Percentiles rank a stretch among this genome's conserved stretches.
Conservation (phyloP, 2,888 invertebrate genomes). For the Luperina nickerlii region DNA sequence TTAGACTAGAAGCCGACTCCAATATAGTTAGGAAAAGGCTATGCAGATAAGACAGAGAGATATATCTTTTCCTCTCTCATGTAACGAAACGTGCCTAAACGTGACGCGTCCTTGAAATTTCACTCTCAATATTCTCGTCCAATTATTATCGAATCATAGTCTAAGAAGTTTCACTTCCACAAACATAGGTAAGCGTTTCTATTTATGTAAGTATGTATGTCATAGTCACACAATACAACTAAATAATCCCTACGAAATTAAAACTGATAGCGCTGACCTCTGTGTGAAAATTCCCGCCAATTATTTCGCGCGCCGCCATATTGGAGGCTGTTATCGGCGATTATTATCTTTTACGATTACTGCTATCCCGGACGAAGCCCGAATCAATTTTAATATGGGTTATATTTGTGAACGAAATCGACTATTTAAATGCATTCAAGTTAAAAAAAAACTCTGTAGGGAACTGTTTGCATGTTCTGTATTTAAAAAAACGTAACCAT, state of each 20-base stretch:
- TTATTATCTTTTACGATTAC: slow-evolving; percentile 79
- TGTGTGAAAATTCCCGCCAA: slow-evolving; percentile 68
- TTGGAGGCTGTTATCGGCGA: slow-evolving; percentile 70
- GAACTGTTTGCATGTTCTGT: slow-evolving; percentile 38
- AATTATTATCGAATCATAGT: neutral
- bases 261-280: slow-evolving; percentile 49
- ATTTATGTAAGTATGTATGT: neutral
- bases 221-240: slow-evolving; percentile 11
- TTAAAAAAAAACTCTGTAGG: slow-evolving; percentile 48
- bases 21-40: no score
- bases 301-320: slow-evolving; percentile 70
- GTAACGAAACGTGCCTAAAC: neutral
- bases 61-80: neutral
- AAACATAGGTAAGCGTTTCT: neutral
- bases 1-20: no score
- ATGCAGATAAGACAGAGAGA: neutral
- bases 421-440: slow-evolving; percentile 70
- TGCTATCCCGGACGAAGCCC: slow-evolving; percentile 63
- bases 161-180: neutral
- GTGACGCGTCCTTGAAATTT: neutral
- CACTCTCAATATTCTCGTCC: neutral
- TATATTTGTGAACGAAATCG: slow-evolving; percentile 64
- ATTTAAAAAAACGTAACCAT: slow-evolving; percentile 38
- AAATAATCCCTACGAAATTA: slow-evolving; percentile 51
- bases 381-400: slow-evolving; percentile 74